Evolutionary conservation across 2,113 vertebrate species (phyloP).

Genomic region (Etheostoma cragini): DNA sequence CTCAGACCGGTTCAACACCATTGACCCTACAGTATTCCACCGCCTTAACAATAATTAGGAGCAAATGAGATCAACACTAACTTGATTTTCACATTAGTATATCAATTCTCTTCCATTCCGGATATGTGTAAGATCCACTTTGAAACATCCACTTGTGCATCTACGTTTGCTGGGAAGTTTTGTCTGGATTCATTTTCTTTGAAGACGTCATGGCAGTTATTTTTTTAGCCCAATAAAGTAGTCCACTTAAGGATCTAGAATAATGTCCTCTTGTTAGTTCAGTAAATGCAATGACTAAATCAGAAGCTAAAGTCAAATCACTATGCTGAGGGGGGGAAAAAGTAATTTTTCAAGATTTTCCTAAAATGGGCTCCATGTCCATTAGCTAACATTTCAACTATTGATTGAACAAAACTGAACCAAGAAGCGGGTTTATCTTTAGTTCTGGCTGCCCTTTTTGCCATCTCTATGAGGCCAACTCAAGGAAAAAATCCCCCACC

Average conservation of each 20-base stretch:
- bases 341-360: neutral
- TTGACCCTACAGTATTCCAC: no score
- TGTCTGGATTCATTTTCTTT: neutral
- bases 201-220: neutral
- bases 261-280: neutral
- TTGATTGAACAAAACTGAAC: constrained; percentile 14
- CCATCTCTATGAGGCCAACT: neutral
- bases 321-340: neutral
- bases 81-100: neutral
- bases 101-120: neutral
- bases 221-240: neutral
- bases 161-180: neutral
- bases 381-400: constrained; percentile 31
- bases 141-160: neutral
- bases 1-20: no score
- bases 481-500: constrained; percentile 24
- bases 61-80: no score
- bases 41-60: no score
- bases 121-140: neutral
- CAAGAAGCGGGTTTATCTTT: neutral
- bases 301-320: neutral
- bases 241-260: neutral
- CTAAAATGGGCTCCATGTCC: neutral
- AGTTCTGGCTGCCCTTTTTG: neutral
- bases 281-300: neutral